Base-by-base conservation (phyloP, 2,888 invertebrate species). In the Pachliopta kotzebuea region DNA sequence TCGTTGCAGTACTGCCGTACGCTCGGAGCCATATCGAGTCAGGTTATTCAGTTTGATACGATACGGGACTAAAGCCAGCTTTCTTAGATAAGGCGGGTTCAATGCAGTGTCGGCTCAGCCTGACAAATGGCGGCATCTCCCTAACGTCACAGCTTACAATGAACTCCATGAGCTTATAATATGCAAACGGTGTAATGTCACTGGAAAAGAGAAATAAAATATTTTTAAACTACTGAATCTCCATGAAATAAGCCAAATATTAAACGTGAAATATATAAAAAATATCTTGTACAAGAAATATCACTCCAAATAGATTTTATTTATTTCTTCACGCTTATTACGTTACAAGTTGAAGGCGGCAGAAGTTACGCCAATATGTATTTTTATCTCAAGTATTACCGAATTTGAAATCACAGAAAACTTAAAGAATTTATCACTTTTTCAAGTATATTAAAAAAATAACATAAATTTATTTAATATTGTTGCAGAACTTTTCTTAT, bases 51-150 rank as follows among this genome's bases (percentile, higher is more conserved):
- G 77, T 76, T 74, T 79, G 84, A 82, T 76, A 75, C 72, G 76
- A 76, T 79, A 79, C 76, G 77, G 74, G 78, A 77, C 81, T 77
- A 81, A 78, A 82, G 79, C 80, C 79, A 80, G 79, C 80, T 79
- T 81, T 81, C 80, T 80, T 76, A 85, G 85, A 87, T 86, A 88
- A 86, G 83, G 77, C 80, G 78, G 74, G 77, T 74, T 83, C 84
- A 78, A 81, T 83, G 82, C 81, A 81, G 76, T 68, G 74, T 72
- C 70, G 74, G 79, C 79, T 86, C 81, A 86, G 80, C 82, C 76
- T 89, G 89, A 89, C 86, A 89, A 89, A 88, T 88, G 85, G 83
- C 77, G 69, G 67, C 69, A 73, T 72, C 72, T 74, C 69, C 70
- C 72, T 83, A 83, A 85, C 82, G 84, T 85, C 85, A 84, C 70